Base-by-base conservation (phyloP, 2,888 invertebrate species). In the Carpatolechia fugitivella region DNA sequence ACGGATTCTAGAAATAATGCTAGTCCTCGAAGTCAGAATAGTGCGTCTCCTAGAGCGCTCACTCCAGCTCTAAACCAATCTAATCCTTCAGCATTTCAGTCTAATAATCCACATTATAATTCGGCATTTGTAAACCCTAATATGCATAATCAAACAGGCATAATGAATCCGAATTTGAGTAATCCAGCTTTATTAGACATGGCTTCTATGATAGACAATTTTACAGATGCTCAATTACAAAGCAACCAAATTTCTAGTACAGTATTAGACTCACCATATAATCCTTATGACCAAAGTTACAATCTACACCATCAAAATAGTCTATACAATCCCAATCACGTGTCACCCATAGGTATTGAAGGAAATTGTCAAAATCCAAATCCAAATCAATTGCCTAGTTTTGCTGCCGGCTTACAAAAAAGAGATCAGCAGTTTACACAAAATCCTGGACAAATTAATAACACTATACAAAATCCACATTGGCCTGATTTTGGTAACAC, bases 161-260 rank as follows among this genome's bases (percentile, higher is more conserved):
- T 92, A 3, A 91, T 92, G 55, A 84, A 92, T 56, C 80, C 89
- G 0, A 89, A 87, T 61, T 62, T 90, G 35, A 80, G 89, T 20
- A 91, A 91, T 64, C 91, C 93, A 33, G 93, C 93, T 30, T 85
- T 94, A 11, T 81, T 94, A 64, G 94, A 95, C 68, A 94, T 94
- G 94, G 93, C 94, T 35, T 91, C 94, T 5, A 94, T 95, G 94
- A 93, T 95, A 60, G 95, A 95, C 62, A 94, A 93, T 65, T 94
- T 95, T 81, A 93, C 93, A 33, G 94, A 95, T 70, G 93, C 94
- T 14, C 95, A 96, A 72, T 82, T 96, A 31, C 96, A 96, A 80
- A 96, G 95, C 73, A 95, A 95, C 72, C 96, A 96, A 81, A 95
- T 96, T 62, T 95, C 96, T 36, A 96, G 96, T 71, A 96, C 96